Base-by-base conservation (phyloP, 1,140 invertebrate species). In the Orius insidiosus region DNA sequence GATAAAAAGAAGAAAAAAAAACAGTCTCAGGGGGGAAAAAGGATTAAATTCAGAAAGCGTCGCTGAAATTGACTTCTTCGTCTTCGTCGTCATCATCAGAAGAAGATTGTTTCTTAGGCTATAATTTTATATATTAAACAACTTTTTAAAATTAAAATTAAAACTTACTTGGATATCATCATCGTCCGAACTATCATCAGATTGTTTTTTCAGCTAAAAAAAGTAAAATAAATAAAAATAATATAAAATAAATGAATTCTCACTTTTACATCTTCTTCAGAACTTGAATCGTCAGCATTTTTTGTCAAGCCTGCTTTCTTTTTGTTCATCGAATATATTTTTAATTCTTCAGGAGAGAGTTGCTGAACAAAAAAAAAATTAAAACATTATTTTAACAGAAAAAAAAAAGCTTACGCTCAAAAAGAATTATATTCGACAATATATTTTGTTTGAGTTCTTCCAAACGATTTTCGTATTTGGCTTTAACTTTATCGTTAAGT, bases 371-470 rank as follows among this genome's bases (percentile, higher is more conserved):
- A 14, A 39, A 14, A n/a, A 5, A 51, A 41, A 19, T 33, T 18
- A 14, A 38, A 37, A 13, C 6, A 37, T 13, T 45, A 5, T 32
- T 39, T 14, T 18, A 13, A 5, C 14, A 45, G 15, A 13, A 49
- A 11, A 35, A 36, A 11, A 5, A 24, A 38, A 15, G 37, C 48
- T 47, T 45, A 52, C 51, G 13, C n/a, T 50, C 2, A 53, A 34
- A 35, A 53, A 53, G 5, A 9, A 8, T 40, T 36, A 15, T 36
- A 50, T 2, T 53, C 38, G 8, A 34, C 5, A n/a, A 53, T 45
- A 40, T 53, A 53, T 45, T 45, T 10, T 49, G 40, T 36, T 53
- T 53, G 7, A 43, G 24, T 5, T 34, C 11, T 36, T 53, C 45
- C 5, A 50, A 9, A 30, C 42, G 46, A 14, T 43, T 37, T 30